Evolutionary conservation across 2,888 invertebrate species (phyloP), one percentile per base, ranked within the genome.

Genomic region (Octodonta nipae): DNA sequence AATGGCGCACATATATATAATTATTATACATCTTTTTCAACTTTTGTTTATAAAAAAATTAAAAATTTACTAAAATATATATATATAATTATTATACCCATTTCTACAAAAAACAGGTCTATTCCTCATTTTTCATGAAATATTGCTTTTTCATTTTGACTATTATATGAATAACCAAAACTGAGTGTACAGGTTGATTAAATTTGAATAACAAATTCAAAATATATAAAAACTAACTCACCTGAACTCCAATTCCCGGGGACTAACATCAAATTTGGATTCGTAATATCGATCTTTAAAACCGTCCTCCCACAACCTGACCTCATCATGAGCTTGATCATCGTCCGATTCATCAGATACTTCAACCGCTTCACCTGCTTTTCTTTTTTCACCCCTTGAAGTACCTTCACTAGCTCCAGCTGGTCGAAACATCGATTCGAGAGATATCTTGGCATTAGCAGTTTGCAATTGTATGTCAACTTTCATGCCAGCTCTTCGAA

Each of bases 231-330:
- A 4, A 4, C 4, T 22, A 11, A 34, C 32, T 36, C 41, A 75
- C 68, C 95, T 74, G 63, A 96, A 96, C 50, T 79, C 82, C 17
- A 78, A 54, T 56, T 88, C 80, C 10, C 80, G 75, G 0, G 72
- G 43, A 4, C 67, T 62, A 7, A 88, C 84, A 52, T 87, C 87
- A 56, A 91, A 91, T 65, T 91, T 91, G 32, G 86, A 86, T 64
- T 89, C 87, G 57, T 96, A 96, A 65, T 98, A 98, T 20, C 98
- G 73, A 58, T 93, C 91, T 63, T 96, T 96, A 69, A 93, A 98
- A 1, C 98, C 98, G 47, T 84, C 84, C 64, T 98, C 95, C 87
- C 91, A 88, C 4, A 91, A 67, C 10, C 88, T 71, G 29, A 93
- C 89, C 65, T 89, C 86, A 59, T 92, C 91, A 44, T 81, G 77